Evolutionary conservation across 2,888 invertebrate genomes (phyloP).

Genomic region (Galerucella nymphaeae): DNA sequence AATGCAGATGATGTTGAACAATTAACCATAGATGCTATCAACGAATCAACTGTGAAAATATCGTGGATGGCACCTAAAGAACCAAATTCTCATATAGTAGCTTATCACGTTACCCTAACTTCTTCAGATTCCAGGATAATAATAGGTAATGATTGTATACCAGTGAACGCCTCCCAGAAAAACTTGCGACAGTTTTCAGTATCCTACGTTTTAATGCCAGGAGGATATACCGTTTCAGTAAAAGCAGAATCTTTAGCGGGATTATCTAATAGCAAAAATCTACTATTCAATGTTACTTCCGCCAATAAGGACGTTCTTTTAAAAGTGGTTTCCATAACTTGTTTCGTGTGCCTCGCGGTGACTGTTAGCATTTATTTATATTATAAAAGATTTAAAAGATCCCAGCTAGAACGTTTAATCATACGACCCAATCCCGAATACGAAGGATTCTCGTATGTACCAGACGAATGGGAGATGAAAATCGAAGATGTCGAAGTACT

Average conservation of each 20-base stretch:
- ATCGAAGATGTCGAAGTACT: slow-evolving; percentile 69
- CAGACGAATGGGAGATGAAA: slow-evolving; percentile 79
- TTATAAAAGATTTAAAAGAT: slow-evolving; percentile 57
- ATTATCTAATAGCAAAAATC: slow-evolving; percentile 59
- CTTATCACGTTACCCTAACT: slow-evolving; percentile 71
- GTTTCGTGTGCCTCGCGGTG: neutral
- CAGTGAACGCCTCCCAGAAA: slow-evolving; percentile 43
- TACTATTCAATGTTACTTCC: slow-evolving; percentile 48
- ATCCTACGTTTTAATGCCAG: slow-evolving; percentile 64
- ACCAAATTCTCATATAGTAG: slow-evolving; percentile 75
- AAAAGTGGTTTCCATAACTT: slow-evolving; percentile 2
- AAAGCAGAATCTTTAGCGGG: slow-evolving; percentile 73
- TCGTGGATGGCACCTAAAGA: slow-evolving; percentile 71
- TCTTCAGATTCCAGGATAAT: slow-evolving; percentile 61
- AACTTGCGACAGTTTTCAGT: neutral
- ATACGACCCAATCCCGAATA: slow-evolving; percentile 73
- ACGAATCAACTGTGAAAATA: slow-evolving; percentile 53
- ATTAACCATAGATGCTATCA: slow-evolving; percentile 41
- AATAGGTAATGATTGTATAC: slow-evolving; percentile 66
- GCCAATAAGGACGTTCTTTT: slow-evolving; percentile 16
- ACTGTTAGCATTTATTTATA: slow-evolving; percentile 50
- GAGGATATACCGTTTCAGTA: slow-evolving; percentile 69
- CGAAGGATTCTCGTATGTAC: slow-evolving; percentile 68
- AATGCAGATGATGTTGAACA: slow-evolving; percentile 64
- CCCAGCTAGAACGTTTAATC: slow-evolving; percentile 65